A percentile compares a stretch with the other conserved stretches of the same genome.
These are phyloP conservation scores for Myotis vivesi DNA, from an alignment of 2,797 vertebrate genomes.

Conservation along the genomic window DNA sequence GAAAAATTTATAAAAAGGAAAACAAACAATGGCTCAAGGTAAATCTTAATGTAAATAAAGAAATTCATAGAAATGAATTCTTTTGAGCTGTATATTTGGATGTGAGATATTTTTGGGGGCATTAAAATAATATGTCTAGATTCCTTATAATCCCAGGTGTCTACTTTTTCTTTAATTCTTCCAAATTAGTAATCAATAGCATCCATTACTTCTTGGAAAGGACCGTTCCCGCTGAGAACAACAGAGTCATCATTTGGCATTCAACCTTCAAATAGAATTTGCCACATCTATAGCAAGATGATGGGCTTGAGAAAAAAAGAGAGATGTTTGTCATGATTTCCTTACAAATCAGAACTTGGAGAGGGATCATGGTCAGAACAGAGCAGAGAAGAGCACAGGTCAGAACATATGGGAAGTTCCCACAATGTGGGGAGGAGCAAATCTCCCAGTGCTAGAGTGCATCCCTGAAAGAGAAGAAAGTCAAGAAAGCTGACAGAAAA, in stretches of 20 bases:
- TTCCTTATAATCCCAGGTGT: background rate
- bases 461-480: background rate
- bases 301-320: background rate
- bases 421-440: background rate
- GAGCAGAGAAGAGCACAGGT: background rate
- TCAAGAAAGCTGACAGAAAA: background rate
- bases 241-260: background rate
- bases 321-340: background rate
- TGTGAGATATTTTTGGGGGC: background rate
- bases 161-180: background rate
- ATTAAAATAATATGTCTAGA: conserved; percentile 12
- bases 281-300: background rate
- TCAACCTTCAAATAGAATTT: conserved; percentile 11
- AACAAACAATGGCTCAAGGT: background rate
- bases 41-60: background rate
- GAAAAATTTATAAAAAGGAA: background rate
- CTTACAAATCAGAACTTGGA: background rate
- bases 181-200: background rate
- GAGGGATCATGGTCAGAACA: background rate
- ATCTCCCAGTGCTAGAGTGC: background rate
- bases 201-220: background rate
- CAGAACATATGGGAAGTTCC: background rate
- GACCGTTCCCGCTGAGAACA: background rate
- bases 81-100: background rate
- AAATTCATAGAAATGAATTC: conserved; percentile 21